A percentile compares a stretch with the other conserved stretches of the same genome.
Conservation (phyloP, 1,140 invertebrate genomes). For the Epicauta chinensis region DNA sequence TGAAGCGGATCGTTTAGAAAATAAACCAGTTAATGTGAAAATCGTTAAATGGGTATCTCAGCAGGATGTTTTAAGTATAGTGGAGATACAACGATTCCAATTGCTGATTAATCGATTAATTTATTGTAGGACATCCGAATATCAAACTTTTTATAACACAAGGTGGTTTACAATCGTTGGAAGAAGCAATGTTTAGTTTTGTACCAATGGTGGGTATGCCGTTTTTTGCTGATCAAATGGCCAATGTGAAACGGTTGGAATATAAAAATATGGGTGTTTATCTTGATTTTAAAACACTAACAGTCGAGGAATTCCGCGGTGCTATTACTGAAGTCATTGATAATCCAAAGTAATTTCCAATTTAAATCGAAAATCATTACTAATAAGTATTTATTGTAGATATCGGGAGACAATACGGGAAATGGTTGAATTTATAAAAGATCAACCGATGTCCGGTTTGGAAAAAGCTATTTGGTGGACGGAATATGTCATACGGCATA, state of each 20-base stretch:
- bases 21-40: slow-evolving; percentile 40
- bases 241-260: slow-evolving; percentile 24
- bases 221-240: slow-evolving; percentile 35
- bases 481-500: slow-evolving; percentile 48
- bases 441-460: slow-evolving; percentile 39
- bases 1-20: slow-evolving; percentile 28
- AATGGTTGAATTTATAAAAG: slow-evolving; percentile 18
- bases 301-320: slow-evolving; percentile 14
- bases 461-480: slow-evolving; percentile 47
- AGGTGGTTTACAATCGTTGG: slow-evolving; percentile 45
- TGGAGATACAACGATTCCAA: neutral
- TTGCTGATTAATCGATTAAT: neutral
- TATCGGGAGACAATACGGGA: slow-evolving; percentile 3
- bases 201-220: slow-evolving; percentile 47
- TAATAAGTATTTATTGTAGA: neutral
- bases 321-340: slow-evolving; percentile 22
- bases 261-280: slow-evolving; percentile 26
- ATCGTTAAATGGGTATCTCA: slow-evolving; percentile 48
- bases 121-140: slow-evolving; percentile 40
- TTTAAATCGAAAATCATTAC: no score
- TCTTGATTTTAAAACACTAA: slow-evolving; percentile 17
- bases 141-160: slow-evolving; percentile 45
- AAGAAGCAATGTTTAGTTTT: slow-evolving; percentile 44
- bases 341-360: slow-evolving; percentile 16
- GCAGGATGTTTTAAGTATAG: slow-evolving; percentile 45